Base-by-base conservation (phyloP, 1,140 invertebrate genomes). In the Catajapyx aquilonaris region DNA sequence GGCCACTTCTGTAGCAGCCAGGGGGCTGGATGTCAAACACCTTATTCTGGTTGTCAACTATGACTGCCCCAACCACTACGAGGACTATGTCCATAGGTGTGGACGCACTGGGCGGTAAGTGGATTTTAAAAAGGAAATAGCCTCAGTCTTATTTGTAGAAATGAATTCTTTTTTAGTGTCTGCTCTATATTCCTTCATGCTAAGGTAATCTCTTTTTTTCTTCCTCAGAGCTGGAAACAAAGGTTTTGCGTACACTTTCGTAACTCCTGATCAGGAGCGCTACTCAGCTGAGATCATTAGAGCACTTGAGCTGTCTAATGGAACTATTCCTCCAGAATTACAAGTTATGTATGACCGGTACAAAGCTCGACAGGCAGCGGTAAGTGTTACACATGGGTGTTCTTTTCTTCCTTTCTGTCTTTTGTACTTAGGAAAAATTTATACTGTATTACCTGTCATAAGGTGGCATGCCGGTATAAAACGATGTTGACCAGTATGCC, bases 1-100 rank as follows among this genome's bases (percentile, higher is more conserved):
- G 2, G 91, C 93, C 0, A 98, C 93, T 0, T 96, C 90, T 9
- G 91, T 98, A 0, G 91, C 91, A 7, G 93, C 93, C 0, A 62
- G 95, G 43, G 95, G 95, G 0, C 62, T 99, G 5, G 95, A 99
- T 61, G 94, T 99, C 0, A 97, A 97, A 54, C 87, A 98, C 48
- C 67, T 98, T 2, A 93, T 96, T 45, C 60, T 99, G 1, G 95
- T 99, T 2, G 76, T 99, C 1, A 99, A 99, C 59, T 99, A 96
- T 57, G 94, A 99, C 61, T 96, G 91, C 54, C 95, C 95, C 0
- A 99, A 99, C 64, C 95, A 99, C 60, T 98, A 98, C 54, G 95
- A 99, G 62, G 95, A 99, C 61, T 99, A 99, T 59, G 94, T 99
- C 7, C 95, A 99, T 57, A 65, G 95, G 49, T 96, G 90, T 60